Percentiles rank a stretch among this genome's conserved stretches.
These are phyloP conservation scores for Crotophaga sulcirostris DNA, from an alignment of 2,113 vertebrate genomes.

Conservation along the genomic window DNA sequence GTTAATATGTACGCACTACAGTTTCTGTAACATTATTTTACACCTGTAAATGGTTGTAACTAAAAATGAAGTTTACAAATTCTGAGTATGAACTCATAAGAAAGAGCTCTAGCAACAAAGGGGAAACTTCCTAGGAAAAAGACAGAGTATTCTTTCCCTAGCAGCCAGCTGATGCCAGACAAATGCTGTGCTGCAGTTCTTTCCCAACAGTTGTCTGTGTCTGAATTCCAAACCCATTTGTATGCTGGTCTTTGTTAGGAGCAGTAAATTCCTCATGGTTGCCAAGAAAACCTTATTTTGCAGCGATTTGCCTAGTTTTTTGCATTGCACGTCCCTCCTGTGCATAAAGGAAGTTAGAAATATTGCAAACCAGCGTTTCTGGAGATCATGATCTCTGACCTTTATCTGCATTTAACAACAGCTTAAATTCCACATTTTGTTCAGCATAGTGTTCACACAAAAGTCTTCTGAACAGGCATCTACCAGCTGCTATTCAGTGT, in stretches of 20 bases:
- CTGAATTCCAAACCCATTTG: slow-evolving; percentile 42
- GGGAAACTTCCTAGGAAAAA: not conserved
- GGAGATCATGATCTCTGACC: slow-evolving; percentile 53
- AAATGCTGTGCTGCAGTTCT: not conserved
- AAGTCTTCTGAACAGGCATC: slow-evolving; percentile 35
- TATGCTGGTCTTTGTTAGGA: slow-evolving; percentile 52
- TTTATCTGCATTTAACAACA: slow-evolving; percentile 62
- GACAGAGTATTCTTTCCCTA: not conserved
- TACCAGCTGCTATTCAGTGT: slow-evolving; percentile 40
- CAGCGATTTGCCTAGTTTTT: slow-evolving; percentile 34
- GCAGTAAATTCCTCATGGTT: slow-evolving; percentile 48
- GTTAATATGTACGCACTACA: not conserved
- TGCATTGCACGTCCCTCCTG: slow-evolving; percentile 21
- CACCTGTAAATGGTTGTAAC: not conserved
- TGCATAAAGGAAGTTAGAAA: slow-evolving; percentile 51
- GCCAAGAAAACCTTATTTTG: slow-evolving; percentile 62
- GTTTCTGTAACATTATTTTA: not conserved
- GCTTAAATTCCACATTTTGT: slow-evolving; percentile 52
- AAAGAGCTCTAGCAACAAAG: not conserved
- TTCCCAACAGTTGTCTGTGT: not conserved
- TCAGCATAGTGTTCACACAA: slow-evolving; percentile 38
- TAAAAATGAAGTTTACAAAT: not conserved
- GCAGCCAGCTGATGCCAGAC: not conserved
- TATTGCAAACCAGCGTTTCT: slow-evolving; percentile 13
- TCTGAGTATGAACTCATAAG: not conserved